These are phyloP conservation scores for Cacoxenus indagator DNA, from an alignment of 2,888 invertebrate genomes.

Conservation along the genomic window DNA sequence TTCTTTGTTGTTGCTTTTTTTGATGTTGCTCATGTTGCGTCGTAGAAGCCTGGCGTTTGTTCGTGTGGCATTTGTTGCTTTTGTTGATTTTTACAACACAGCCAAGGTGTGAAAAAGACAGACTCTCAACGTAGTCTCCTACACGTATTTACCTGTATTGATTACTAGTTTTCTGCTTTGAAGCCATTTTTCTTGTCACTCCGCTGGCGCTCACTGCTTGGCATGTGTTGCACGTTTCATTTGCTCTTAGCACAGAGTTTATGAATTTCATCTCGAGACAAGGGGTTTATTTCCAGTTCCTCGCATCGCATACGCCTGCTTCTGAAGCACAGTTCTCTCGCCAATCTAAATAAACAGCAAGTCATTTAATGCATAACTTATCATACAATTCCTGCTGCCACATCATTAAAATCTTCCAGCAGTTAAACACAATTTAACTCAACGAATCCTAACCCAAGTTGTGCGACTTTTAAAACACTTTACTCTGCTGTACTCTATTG, in stretches of 20 bases:
- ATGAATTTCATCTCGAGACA: conserved; percentile 1
- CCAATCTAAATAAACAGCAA: conserved; percentile 32
- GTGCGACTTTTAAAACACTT: background rate
- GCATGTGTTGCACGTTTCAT: conserved; percentile 9
- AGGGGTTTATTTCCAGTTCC: background rate
- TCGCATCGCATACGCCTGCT: background rate
- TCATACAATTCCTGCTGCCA: conserved; percentile 28
- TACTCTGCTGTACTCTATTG: background rate
- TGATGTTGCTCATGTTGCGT: conserved; percentile 20
- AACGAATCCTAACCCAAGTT: background rate
- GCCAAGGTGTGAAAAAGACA: background rate
- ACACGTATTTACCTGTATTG: conserved; percentile 23
- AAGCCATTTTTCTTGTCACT: conserved; percentile 1
- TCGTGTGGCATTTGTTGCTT: too few relatives aligned
- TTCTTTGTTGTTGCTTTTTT: conserved; percentile 33
- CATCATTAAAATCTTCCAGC: conserved; percentile 58
- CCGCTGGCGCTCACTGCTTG: background rate
- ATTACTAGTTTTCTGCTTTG: conserved; percentile 15
- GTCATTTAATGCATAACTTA: conserved; percentile 35
- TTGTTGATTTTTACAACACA: too few relatives aligned
- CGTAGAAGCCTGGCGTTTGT: background rate
- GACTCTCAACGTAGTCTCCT: background rate
- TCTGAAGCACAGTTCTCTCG: background rate
- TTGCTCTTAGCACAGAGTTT: background rate
- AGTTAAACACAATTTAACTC: background rate